These are phyloP conservation scores for Rhyacophila brunnea DNA, from an alignment of 1,140 invertebrate genomes.

Conservation along the genomic window DNA sequence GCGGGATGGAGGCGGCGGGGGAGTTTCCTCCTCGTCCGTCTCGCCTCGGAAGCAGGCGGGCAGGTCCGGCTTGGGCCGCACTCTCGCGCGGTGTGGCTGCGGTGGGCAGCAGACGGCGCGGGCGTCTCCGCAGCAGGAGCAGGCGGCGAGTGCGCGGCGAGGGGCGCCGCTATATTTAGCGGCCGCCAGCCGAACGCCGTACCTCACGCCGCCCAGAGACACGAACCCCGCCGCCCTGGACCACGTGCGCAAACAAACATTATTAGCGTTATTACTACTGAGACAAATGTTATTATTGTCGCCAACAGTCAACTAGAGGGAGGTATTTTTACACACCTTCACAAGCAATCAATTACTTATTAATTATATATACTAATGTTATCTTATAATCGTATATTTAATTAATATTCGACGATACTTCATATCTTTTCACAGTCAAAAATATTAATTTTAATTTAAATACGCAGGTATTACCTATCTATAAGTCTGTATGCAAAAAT, in stretches of 20 bases:
- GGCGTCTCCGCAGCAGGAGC: conserved; percentile 30
- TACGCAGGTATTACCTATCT: too few species aligned
- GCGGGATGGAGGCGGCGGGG: conserved; percentile 45
- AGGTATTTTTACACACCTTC: too few species aligned
- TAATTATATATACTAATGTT: too few species aligned
- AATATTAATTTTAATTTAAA: too few species aligned
- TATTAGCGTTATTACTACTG: not conserved
- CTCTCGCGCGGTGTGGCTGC: conserved; percentile 50
- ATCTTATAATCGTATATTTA: too few species aligned
- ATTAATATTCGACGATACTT: too few species aligned
- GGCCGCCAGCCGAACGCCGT: conserved; percentile 56
- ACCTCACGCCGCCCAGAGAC: conserved; percentile 59
- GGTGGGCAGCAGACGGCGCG: conserved; percentile 41
- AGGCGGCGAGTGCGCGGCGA: conserved; percentile 23
- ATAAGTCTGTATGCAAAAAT: too few species aligned
- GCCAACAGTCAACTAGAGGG: too few species aligned
- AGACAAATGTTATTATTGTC: too few species aligned
- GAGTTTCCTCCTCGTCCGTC: conserved; percentile 63
- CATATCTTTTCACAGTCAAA: too few species aligned
- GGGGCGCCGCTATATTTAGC: conserved; percentile 36
- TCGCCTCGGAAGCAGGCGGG: conserved; percentile 61
- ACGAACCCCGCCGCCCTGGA: conserved; percentile 54
- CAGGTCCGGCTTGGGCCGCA: conserved; percentile 37
- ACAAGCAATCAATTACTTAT: too few species aligned
- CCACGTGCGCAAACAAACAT: conserved; percentile 7